phyloP scores from a whole-genome alignment of 2,113 vertebrate genomes.

The Solea senegalensis region DNA sequence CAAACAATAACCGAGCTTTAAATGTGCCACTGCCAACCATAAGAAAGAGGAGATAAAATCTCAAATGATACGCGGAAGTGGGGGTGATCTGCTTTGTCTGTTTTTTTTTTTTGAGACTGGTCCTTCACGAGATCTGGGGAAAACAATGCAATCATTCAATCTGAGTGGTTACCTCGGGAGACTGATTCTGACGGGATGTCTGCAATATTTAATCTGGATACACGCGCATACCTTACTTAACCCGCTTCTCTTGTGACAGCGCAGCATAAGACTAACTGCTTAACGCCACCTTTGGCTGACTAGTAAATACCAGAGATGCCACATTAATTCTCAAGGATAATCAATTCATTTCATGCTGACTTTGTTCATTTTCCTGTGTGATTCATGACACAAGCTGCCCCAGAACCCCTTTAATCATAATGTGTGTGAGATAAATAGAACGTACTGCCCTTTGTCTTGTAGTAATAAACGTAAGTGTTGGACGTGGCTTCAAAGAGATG shows the following conservation, averaged over 20 bases:
- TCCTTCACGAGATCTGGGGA: conserved; percentile 31
- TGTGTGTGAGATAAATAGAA: not conserved
- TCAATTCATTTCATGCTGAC: conserved; percentile 14
- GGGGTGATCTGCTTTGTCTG: conserved; percentile 31
- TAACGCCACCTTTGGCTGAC: conserved; percentile 31
- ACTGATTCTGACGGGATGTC: conserved; percentile 34
- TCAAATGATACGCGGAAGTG: not conserved
- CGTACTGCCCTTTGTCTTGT: not conserved
- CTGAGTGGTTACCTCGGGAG: conserved; percentile 18
- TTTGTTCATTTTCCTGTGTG: not conserved
- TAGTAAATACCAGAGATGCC: not conserved
- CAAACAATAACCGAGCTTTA: conserved; percentile 50
- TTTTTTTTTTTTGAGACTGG: conserved; percentile 2
- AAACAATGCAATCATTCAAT: conserved; percentile 57
- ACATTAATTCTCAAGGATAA: not conserved
- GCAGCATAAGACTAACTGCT: conserved; percentile 41
- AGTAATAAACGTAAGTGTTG: not conserved
- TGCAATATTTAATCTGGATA: conserved; percentile 42
- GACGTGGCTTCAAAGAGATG: conserved; percentile 14
- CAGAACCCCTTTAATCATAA: not conserved
- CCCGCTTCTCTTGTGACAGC: conserved; percentile 38
- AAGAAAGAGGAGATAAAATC: not conserved
- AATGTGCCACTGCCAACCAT: not conserved
- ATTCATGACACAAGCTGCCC: conserved; percentile 9
- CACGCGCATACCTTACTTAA: conserved; percentile 29